phyloP scores from a whole-genome alignment of 2,888 invertebrate genomes.

The Melanophora roralis region DNA sequence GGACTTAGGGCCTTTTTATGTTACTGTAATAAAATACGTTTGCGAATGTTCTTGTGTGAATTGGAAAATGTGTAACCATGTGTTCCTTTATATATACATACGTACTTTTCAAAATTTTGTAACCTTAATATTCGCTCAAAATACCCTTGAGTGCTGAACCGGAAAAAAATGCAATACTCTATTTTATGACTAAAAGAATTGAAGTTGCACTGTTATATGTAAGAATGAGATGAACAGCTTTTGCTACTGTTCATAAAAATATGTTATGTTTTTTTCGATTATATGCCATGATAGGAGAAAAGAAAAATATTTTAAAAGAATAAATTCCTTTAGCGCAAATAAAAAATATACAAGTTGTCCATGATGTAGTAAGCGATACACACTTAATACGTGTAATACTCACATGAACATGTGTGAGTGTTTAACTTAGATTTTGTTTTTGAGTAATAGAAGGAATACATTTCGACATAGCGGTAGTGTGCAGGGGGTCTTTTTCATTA shows the following conservation, averaged over 20 bases:
- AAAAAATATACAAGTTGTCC: slow-evolving; percentile 16
- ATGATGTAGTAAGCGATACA: slow-evolving; percentile 18
- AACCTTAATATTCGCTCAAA: slow-evolving; percentile 38
- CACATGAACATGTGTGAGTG: neutral
- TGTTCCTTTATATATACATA: neutral
- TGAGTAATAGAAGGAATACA: neutral
- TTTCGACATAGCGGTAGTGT: too few relatives aligned
- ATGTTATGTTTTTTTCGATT: neutral
- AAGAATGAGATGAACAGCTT: neutral
- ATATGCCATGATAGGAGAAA: too few relatives aligned
- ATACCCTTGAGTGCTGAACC: slow-evolving; percentile 58
- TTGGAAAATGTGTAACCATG: neutral
- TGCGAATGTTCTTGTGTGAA: too few relatives aligned
- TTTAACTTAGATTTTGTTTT: neutral
- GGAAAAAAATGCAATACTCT: slow-evolving; percentile 56
- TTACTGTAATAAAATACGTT: too few relatives aligned
- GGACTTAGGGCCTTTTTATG: too few relatives aligned
- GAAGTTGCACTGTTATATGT: slow-evolving; percentile 19
- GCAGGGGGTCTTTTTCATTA: too few relatives aligned
- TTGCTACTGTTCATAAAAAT: neutral
- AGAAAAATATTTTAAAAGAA: neutral
- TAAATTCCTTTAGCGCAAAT: slow-evolving; percentile 21
- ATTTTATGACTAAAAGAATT: slow-evolving; percentile 36
- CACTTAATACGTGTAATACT: neutral
- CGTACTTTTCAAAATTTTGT: slow-evolving; percentile 23